Evolutionary conservation across 2,113 vertebrate genomes (phyloP), one percentile per base, ranked within the genome.

Genomic region (Petrocephalus zakoni): DNA sequence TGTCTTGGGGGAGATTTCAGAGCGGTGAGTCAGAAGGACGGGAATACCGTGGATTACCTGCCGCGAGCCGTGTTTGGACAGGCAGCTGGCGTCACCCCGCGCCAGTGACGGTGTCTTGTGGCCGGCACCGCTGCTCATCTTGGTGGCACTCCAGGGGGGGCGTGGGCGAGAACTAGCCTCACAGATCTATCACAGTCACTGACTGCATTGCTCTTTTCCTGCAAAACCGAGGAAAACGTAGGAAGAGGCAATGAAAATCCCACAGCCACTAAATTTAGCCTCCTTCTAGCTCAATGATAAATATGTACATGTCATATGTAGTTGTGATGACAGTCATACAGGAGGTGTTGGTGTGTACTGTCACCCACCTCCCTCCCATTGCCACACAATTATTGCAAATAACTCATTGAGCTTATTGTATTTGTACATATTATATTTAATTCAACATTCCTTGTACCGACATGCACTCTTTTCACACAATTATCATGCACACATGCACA

Each of bases 61-160:
- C 78, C 96, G 94, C 89, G 95, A 95, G 90, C 95, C 96, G 82
- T 96, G 95, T 92, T 96, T 96, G 52, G 96, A 96, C 68, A 95
- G 96, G 82, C 22, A 25, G 46, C 49, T 85, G 46, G 15, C 46
- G 82, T 85, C 82, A 15, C 49, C 11, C 22, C 49, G 49, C 9
- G 82, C 9, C 46, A 15, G 0, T 15, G 46, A 17, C 2, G 82
- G 82, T 5, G 1, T 25, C 49, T 85, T 85, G 4, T 78, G 34
- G 29, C 4, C 34, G 0, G 5, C 5, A 13, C 72, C 15, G 10
- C 21, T 47, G 29, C 84, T 34, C 84, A 55, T 86, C 52, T 56
- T 52, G 6, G 4, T 10, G 29, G 72, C 15, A 19, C 47, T 22
- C 9, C 0, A n/a, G 82, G 6, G 17, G 17, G 42, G 21, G 47